A percentile compares a stretch with the other conserved stretches of the same genome.
These are phyloP conservation scores for Nasonia vitripennis DNA, from an alignment of 1,140 invertebrate species.

Conservation along the genomic window DNA sequence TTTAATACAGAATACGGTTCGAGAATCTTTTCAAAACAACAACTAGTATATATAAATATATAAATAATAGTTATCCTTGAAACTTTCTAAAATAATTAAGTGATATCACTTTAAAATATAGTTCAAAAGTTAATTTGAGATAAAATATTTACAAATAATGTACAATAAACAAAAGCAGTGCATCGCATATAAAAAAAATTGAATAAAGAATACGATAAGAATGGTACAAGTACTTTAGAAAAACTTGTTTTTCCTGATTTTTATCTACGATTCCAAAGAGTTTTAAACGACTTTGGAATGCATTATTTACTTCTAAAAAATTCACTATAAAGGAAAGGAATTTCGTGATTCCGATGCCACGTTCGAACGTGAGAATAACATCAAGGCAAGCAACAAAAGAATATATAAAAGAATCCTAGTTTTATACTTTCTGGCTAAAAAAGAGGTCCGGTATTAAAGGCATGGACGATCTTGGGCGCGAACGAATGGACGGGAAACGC, in stretches of 20 bases:
- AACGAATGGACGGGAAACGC: slow-evolving; percentile 48
- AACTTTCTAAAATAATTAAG: slow-evolving; percentile 45
- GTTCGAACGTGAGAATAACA: neutral
- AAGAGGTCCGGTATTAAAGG: slow-evolving; percentile 28
- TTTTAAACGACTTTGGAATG: slow-evolving; percentile 31
- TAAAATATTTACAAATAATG: slow-evolving; percentile 55
- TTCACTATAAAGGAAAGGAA: slow-evolving; percentile 12
- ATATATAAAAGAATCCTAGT: slow-evolving; percentile 11
- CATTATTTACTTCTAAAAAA: neutral
- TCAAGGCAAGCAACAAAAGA: slow-evolving; percentile 4
- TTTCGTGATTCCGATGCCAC: slow-evolving; percentile 19
- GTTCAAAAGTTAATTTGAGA: slow-evolving; percentile 52
- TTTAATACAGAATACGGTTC: slow-evolving; percentile 21
- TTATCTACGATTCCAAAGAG: slow-evolving; percentile 29
- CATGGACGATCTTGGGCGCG: slow-evolving; percentile 30
- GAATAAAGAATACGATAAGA: slow-evolving; percentile 48
- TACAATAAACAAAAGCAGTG: slow-evolving; percentile 51
- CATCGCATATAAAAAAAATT: slow-evolving; percentile 50
- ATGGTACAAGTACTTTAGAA: slow-evolving; percentile 46
- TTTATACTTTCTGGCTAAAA: slow-evolving; percentile 11
- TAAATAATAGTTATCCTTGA: slow-evolving; percentile 43
- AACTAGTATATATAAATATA: slow-evolving; percentile 35
- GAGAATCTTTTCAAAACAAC: slow-evolving; percentile 27
- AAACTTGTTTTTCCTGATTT: slow-evolving; percentile 38
- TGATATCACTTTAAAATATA: slow-evolving; percentile 50